Evolutionary conservation across 2,113 vertebrate genomes (phyloP).

Genomic region (Apteryx mantelli): DNA sequence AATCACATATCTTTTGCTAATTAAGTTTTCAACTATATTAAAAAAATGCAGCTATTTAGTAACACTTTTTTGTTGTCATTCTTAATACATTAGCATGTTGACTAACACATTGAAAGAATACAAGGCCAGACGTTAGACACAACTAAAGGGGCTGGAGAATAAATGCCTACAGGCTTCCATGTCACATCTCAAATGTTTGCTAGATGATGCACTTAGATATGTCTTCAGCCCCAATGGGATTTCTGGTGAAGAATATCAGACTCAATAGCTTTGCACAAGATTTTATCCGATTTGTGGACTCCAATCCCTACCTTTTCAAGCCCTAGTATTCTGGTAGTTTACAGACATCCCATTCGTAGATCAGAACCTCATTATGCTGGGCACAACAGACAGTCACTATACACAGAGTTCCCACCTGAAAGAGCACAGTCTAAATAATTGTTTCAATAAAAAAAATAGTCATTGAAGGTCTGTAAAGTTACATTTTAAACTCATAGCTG

Average conservation of each 20-base stretch:
- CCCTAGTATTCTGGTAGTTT: accelerated
- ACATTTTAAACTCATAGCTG: background rate
- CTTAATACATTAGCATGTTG: background rate
- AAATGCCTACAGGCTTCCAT: background rate
- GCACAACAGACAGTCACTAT: background rate
- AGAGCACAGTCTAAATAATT: background rate
- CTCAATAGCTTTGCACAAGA: background rate
- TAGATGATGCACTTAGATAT: background rate
- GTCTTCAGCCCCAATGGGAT: background rate
- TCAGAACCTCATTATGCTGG: background rate
- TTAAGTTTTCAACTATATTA: background rate
- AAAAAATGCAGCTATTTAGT: background rate
- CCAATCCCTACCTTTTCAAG: background rate
- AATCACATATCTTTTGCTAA: background rate
- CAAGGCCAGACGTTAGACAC: background rate
- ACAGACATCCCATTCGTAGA: background rate
- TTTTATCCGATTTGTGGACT: background rate
- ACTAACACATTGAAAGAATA: background rate
- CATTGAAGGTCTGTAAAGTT: background rate
- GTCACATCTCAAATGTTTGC: background rate
- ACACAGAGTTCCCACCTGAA: background rate
- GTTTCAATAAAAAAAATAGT: background rate
- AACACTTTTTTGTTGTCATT: background rate
- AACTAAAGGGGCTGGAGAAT: background rate
- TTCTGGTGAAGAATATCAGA: background rate